Conservation (phyloP, 2,113 vertebrate genomes). For the Zootoca vivipara region DNA sequence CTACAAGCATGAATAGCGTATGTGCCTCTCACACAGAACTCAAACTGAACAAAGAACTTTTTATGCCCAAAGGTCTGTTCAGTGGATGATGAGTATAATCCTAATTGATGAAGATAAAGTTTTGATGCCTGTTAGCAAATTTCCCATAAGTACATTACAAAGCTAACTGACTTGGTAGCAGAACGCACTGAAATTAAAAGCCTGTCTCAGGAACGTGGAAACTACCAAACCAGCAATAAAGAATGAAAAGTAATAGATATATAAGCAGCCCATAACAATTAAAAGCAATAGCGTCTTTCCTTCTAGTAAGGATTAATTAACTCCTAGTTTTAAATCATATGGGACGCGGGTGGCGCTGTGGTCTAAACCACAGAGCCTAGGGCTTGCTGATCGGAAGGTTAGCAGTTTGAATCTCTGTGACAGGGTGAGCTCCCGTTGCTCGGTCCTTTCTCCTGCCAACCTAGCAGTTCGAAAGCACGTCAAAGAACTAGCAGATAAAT, state of each 20-base stretch:
- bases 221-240: no score
- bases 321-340: neutral
- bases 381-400: no score
- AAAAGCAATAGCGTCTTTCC: neutral
- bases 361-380: no score
- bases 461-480: no score
- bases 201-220: neutral
- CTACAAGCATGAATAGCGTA: neutral
- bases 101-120: neutral
- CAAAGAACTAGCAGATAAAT: no score
- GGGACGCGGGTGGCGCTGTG: no score
- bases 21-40: neutral
- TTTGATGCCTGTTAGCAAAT: neutral
- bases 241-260: neutral
- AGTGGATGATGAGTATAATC: neutral
- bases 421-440: no score
- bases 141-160: neutral
- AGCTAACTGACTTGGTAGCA: neutral
- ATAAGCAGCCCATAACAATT: neutral
- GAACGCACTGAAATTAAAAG: neutral
- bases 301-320: neutral
- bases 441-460: no score
- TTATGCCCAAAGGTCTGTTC: neutral
- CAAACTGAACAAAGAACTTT: neutral
- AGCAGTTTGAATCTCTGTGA: no score